A percentile compares a stretch with the other conserved stretches of the same genome.
Conservation (phyloP, 2,888 invertebrate species). For the Cephus rjabovi region DNA sequence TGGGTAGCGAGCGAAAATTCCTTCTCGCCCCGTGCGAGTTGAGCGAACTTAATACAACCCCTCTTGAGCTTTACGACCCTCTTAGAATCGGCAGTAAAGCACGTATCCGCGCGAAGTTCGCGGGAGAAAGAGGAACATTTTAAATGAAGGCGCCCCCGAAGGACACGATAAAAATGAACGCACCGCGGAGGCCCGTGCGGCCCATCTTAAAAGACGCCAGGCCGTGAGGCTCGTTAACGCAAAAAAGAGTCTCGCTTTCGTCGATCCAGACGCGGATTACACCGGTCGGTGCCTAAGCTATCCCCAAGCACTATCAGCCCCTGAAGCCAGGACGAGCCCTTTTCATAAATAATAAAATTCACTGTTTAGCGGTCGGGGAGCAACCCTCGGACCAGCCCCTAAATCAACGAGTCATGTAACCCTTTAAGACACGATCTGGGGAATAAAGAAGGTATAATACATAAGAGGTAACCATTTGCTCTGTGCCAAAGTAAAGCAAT, state of each 20-base stretch:
- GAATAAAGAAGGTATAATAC: background rate
- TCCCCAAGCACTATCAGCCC: background rate
- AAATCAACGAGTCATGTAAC: background rate
- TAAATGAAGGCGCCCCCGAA: background rate
- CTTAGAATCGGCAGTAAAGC: conserved; percentile 6
- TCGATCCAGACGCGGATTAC: background rate
- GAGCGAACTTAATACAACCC: background rate
- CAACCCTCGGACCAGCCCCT: background rate
- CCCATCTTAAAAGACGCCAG: background rate
- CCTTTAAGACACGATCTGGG: background rate
- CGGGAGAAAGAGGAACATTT: background rate
- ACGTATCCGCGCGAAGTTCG: conserved; percentile 2
- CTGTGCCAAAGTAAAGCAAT: too few relatives aligned
- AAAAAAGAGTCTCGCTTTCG: background rate
- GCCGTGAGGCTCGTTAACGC: background rate
- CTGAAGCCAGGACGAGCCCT: background rate
- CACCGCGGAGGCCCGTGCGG: background rate
- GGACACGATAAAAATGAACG: conserved; percentile 1
- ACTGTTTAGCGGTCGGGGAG: background rate
- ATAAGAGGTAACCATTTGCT: background rate
- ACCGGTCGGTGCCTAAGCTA: background rate
- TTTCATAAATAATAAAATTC: background rate
- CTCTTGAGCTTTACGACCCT: conserved; percentile 6
- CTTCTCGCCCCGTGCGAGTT: background rate
- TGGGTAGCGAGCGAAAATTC: background rate